A percentile compares a stretch with the other conserved stretches of the same genome.
phyloP scores from a whole-genome alignment of 2,797 vertebrate genomes.

The Fistularia tabacaria region DNA sequence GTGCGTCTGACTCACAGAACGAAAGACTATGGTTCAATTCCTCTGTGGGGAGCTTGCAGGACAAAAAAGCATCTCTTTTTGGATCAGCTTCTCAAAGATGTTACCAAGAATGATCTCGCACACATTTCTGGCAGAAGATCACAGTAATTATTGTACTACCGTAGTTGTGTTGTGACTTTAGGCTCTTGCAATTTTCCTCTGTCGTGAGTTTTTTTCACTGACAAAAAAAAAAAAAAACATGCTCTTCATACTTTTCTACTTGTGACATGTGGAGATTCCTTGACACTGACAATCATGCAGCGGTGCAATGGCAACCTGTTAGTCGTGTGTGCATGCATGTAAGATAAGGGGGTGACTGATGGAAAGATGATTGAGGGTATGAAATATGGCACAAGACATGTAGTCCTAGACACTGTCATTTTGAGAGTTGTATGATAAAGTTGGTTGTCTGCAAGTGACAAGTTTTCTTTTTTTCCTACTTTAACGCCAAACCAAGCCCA shows the following conservation, averaged over 20 bases:
- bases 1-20: too few relatives aligned
- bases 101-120: too few relatives aligned
- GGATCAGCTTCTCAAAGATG: too few relatives aligned
- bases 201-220: constrained; percentile 53
- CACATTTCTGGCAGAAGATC: constrained; percentile 39
- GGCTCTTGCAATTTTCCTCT: constrained; percentile 41
- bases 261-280: constrained; percentile 57
- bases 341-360: constrained; percentile 52
- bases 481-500: constrained; percentile 58
- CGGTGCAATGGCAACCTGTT: constrained; percentile 68
- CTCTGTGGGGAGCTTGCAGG: too few relatives aligned
- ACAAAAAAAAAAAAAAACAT: constrained; percentile 60
- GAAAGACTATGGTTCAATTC: too few relatives aligned
- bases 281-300: constrained; percentile 57
- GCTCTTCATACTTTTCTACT: constrained; percentile 41
- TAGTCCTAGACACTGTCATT: constrained; percentile 55
- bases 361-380: constrained; percentile 66
- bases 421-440: constrained; percentile 63
- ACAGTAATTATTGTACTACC: constrained; percentile 41
- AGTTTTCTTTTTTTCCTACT: constrained; percentile 52
- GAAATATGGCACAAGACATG: constrained; percentile 56
- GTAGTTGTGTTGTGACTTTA: constrained; percentile 21
- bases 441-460: constrained; percentile 40
- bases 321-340: constrained; percentile 31
- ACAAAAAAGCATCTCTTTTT: not conserved